Conservation (phyloP, 2,113 vertebrate genomes). For the Menidia beryllina region DNA sequence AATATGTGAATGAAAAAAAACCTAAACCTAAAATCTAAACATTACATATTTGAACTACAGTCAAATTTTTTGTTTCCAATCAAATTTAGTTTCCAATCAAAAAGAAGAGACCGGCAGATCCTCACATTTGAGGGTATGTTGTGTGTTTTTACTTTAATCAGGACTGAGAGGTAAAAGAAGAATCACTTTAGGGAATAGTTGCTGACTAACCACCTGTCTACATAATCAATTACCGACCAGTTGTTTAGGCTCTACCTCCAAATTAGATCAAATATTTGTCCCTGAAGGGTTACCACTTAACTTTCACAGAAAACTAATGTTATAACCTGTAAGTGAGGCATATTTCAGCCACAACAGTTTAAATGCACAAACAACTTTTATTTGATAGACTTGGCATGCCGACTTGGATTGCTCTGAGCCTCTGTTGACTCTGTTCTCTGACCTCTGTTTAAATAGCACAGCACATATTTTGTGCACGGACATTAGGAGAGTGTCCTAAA, state of each 20-base stretch:
- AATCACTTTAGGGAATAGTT: background rate
- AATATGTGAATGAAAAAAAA: too few species aligned
- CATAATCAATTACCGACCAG: background rate
- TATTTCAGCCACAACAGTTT: background rate
- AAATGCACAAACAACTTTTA: background rate
- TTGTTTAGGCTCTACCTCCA: background rate
- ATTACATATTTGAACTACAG: too few species aligned
- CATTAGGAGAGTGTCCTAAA: conserved; percentile 59
- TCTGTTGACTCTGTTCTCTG: background rate
- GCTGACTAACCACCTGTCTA: background rate
- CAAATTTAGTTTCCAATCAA: background rate
- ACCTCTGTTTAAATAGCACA: background rate
- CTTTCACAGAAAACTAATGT: background rate
- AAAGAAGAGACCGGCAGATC: background rate
- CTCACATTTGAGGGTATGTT: background rate
- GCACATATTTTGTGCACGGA: conserved; percentile 67
- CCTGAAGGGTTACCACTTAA: background rate
- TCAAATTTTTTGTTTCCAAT: background rate
- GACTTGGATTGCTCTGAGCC: too few species aligned
- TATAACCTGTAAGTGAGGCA: background rate
- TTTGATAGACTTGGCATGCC: background rate
- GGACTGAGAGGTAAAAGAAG: background rate
- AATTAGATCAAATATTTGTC: background rate
- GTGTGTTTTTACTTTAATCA: background rate
- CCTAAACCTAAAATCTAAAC: too few species aligned